These are phyloP conservation scores for Anomalospiza imberbis DNA, from an alignment of 2,797 vertebrate genomes.

Conservation along the genomic window DNA sequence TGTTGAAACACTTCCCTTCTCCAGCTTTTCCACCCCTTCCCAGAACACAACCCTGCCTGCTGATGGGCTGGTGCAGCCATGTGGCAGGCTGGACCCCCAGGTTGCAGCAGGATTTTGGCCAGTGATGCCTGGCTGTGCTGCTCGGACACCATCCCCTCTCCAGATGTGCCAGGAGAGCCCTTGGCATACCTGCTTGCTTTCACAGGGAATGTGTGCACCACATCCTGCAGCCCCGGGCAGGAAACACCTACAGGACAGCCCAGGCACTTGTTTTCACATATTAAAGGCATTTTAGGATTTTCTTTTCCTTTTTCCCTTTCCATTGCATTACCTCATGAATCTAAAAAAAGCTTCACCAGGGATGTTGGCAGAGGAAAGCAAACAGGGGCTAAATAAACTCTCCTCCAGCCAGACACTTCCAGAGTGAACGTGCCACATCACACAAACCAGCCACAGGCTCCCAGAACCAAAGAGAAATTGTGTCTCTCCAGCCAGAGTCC, in stretches of 20 bases:
- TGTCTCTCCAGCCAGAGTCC: background rate
- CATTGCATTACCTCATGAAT: background rate
- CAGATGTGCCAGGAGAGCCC: background rate
- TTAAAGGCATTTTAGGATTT: background rate
- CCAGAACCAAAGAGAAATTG: constrained; percentile 8
- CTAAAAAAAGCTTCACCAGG: background rate
- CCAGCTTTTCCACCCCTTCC: background rate
- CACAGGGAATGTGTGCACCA: background rate
- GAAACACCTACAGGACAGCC: background rate
- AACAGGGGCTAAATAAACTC: constrained; percentile 11
- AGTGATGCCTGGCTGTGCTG: background rate
- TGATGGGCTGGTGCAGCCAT: background rate
- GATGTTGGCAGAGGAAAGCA: constrained; percentile 15
- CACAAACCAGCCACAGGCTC: background rate
- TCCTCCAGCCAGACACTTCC: background rate
- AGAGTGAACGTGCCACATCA: background rate
- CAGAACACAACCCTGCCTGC: rapidly evolving
- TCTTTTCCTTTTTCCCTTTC: background rate
- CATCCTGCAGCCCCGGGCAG: background rate
- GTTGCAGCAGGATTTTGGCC: background rate
- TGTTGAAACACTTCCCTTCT: background rate
- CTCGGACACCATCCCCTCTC: rapidly evolving
- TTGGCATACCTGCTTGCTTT: background rate
- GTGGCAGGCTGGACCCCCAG: background rate
- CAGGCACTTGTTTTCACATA: background rate